Evolutionary conservation across 2,797 vertebrate species (phyloP).

Genomic region (Nannoperca australis): DNA sequence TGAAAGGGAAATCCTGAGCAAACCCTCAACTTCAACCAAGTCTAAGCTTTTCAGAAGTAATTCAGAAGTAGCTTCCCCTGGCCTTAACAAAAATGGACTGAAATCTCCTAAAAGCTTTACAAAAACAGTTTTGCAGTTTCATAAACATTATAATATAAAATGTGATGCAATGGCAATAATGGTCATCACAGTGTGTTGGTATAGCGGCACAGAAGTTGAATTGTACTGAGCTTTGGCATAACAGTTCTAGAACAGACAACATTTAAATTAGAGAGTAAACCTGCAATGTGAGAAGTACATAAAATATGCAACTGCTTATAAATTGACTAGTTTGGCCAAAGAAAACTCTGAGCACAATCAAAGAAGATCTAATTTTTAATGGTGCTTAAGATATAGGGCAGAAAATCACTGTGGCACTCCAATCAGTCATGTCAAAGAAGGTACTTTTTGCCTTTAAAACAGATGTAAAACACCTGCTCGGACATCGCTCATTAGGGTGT

Average conservation of each 20-base stretch:
- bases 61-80: background rate
- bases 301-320: conserved; percentile 4
- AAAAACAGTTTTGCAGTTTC: background rate
- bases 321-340: background rate
- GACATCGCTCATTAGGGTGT: conserved; percentile 9
- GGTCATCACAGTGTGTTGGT: background rate
- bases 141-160: background rate
- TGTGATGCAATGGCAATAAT: background rate
- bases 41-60: background rate
- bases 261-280: background rate
- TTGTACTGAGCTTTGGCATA: background rate
- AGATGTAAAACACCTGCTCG: conserved; percentile 53
- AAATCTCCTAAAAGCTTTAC: background rate
- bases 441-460: conserved; percentile 16
- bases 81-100: background rate
- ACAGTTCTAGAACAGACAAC: background rate
- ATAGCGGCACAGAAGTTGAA: background rate
- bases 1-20: conserved; percentile 28
- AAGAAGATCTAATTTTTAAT: conserved; percentile 5
- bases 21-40: conserved; percentile 11
- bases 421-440: conserved; percentile 23
- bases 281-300: background rate
- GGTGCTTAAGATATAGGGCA: conserved; percentile 11
- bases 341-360: background rate
- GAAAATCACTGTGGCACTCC: conserved; percentile 38